Base-by-base conservation (phyloP, 2,888 invertebrate genomes). In the Pyrocoelia pectoralis region DNA sequence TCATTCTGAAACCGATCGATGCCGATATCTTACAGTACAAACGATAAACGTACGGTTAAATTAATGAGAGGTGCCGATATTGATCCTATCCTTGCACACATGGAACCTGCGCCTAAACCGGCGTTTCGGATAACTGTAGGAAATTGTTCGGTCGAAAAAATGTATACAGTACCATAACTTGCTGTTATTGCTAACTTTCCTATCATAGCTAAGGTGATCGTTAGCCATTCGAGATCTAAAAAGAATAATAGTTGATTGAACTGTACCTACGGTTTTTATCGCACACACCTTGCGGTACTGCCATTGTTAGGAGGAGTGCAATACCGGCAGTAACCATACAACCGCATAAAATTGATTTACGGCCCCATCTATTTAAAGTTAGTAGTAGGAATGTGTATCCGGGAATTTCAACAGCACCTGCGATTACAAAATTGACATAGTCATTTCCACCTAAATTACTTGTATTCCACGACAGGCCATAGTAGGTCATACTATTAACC, bases 391-490 rank as follows among this genome's bases (percentile, higher is more conserved):
- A 85, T 1, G 84, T 81, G 75, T 90, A 91, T 0, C 89, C 91
- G 0, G 92, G 91, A 65, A 91, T 84, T 81, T 93, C 93, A 0
- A 92, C 89, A n/a, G 88, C 83, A 1, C 91, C 92, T 5, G 89
- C 88, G 68, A 92, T 85, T 2, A 89, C 82, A 76, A 91, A 92
- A 79, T 91, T 92, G n/a, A 91, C 71, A 71, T 89, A 88, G 57
- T 87, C 86, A 77, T 91, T 89, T 19, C 89, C 90, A 5, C 89
- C 90, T 54, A 92, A 84, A 74, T 86, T 88, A 51, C 87, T 88
- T 2, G 90, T 88, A 75, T 89, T 90, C 88, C 92, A 89, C 0
- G 91, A 91, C 5, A 93, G 80, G 0, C 92, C 92, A 73, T 92
- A 92, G 79, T 92, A 93, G 6, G 90, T 89, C 61, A 89, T 88